A percentile compares a stretch with the other conserved stretches of the same genome.
Evolutionary conservation across 2,113 vertebrate genomes (phyloP).

Genomic region (Girardinichthys multiradiatus): DNA sequence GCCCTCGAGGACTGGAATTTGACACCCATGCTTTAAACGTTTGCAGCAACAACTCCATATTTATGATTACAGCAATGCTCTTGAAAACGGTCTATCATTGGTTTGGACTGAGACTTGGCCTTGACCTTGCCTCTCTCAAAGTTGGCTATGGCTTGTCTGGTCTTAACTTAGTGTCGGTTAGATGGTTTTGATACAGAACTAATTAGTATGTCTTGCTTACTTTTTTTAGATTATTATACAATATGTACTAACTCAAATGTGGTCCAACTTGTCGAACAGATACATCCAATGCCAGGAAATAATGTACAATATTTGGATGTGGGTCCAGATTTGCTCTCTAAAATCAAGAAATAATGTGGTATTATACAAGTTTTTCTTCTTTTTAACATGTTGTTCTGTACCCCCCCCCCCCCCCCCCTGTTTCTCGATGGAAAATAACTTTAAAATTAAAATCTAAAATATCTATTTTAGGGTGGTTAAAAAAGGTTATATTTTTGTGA

Average conservation of each 20-base stretch:
- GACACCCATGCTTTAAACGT: too few relatives aligned
- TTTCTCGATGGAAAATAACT: neutral
- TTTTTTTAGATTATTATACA: neutral
- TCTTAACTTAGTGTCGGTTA: neutral
- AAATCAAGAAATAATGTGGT: neutral
- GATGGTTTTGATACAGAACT: too few relatives aligned
- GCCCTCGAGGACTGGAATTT: too few relatives aligned
- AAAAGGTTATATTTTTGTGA: slow-evolving; percentile 1
- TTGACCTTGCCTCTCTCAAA: too few relatives aligned
- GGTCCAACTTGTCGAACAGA: too few relatives aligned
- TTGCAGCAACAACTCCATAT: too few relatives aligned
- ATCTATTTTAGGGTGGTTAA: neutral
- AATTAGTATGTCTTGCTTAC: neutral
- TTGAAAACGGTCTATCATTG: neutral
- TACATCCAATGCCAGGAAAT: neutral
- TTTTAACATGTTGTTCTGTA: neutral
- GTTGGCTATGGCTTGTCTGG: neutral
- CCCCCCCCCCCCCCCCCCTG: too few relatives aligned
- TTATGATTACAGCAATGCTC: too few relatives aligned
- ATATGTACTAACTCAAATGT: neutral
- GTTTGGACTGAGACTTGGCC: neutral
- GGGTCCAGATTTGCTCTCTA: neutral
- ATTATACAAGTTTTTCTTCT: neutral
- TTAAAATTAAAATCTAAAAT: neutral
- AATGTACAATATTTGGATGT: neutral